Percentiles rank a stretch among this genome's conserved stretches.
Conservation (phyloP, 64 coral and sea anemone genomes). For the Trachythela sp. region DNA sequence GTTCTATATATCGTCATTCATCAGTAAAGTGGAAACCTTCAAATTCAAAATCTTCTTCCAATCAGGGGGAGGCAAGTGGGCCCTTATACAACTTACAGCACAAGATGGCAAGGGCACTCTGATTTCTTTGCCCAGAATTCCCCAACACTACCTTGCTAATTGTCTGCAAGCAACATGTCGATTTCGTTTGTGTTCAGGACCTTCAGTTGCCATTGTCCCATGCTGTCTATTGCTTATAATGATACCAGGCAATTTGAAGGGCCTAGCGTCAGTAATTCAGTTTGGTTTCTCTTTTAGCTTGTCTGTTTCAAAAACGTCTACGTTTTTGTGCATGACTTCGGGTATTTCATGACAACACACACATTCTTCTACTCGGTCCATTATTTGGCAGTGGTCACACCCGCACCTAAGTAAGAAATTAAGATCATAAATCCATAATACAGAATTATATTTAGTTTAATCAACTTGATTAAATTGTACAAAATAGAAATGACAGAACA, state of each 20-base stretch:
- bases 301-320: background rate
- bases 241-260: conserved; percentile 14
- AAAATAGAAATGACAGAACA: background rate
- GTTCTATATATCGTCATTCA: background rate
- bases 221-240: background rate
- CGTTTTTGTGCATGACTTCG: background rate
- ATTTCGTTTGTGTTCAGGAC: background rate
- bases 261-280: background rate
- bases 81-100: conserved; percentile 1
- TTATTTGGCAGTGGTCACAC: background rate
- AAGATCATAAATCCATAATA: background rate
- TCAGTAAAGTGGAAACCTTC: conserved; percentile 13
- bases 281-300: background rate
- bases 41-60: background rate
- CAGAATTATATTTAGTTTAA: too few relatives aligned
- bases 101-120: background rate
- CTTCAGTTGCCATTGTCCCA: background rate
- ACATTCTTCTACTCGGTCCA: background rate
- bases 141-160: conserved; percentile 1
- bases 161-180: background rate
- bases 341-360: conserved; percentile 1
- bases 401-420: background rate
- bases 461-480: background rate
- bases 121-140: background rate
- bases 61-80: background rate